Evolutionary conservation across 92 coral and sea anemone species (phyloP).

Genomic region (Montipora capitata): DNA sequence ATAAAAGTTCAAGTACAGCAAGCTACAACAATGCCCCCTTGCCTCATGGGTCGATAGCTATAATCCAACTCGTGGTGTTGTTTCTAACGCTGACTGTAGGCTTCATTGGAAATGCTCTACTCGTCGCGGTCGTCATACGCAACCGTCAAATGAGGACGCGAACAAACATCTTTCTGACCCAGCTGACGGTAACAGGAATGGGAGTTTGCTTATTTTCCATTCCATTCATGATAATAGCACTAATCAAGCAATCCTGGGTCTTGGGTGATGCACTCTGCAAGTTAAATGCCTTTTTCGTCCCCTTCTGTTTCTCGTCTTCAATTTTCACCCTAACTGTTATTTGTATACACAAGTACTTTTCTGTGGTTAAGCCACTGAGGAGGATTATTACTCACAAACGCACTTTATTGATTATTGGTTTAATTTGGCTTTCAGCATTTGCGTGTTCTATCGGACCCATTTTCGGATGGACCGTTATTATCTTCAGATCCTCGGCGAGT

Average conservation of each 20-base stretch:
- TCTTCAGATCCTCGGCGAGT: constrained; percentile 47
- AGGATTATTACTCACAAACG: constrained; percentile 80
- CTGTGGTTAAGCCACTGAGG: constrained; percentile 84
- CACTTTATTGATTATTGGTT: constrained; percentile 44
- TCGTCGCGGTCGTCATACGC: constrained; percentile 70
- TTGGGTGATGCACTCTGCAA: constrained; percentile 81
- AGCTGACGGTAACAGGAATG: constrained; percentile 73
- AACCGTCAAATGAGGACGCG: constrained; percentile 89
- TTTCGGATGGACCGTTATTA: constrained; percentile 82
- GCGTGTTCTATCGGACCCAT: constrained; percentile 75
- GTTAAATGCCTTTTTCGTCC: constrained; percentile 80
- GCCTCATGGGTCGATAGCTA: constrained; percentile 29
- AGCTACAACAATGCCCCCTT: constrained; percentile 6
- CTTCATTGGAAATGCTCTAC: constrained; percentile 73
- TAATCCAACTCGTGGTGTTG: constrained; percentile 66
- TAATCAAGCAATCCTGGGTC: constrained; percentile 70
- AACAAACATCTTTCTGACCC: constrained; percentile 82
- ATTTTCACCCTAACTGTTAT: constrained; percentile 81
- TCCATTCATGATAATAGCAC: constrained; percentile 67
- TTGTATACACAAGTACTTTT: constrained; percentile 90
- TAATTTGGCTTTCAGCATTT: constrained; percentile 75
- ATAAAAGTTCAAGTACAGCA: constrained; percentile 20
- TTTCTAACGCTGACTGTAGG: constrained; percentile 63
- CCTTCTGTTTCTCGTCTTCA: constrained; percentile 83
- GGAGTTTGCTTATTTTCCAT: constrained; percentile 74